phyloP scores from a whole-genome alignment of 2,888 invertebrate genomes.

The Apamea monoglypha region DNA sequence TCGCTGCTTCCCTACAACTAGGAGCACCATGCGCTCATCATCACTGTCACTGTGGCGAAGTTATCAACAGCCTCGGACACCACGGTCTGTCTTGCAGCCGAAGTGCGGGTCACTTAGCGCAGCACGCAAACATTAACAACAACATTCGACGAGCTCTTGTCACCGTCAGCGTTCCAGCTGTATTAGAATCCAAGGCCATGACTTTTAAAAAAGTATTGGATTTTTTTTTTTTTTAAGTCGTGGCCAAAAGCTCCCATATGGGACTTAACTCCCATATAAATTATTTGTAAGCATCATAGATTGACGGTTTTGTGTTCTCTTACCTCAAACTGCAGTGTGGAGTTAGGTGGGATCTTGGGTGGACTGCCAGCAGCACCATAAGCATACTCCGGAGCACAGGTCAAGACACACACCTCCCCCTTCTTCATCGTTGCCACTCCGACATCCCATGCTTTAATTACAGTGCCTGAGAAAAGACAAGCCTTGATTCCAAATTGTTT shows the following conservation, averaged over 20 bases:
- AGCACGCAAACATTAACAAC: too few species aligned
- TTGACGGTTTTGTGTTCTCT: conserved; percentile 41
- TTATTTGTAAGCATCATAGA: not conserved
- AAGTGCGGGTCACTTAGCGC: too few species aligned
- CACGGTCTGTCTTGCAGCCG: too few species aligned
- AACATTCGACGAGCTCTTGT: too few species aligned
- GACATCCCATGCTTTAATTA: conserved; percentile 98
- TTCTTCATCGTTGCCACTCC: conserved; percentile 98
- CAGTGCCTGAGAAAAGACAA: conserved; percentile 89
- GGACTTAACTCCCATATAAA: not conserved
- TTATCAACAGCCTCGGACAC: too few species aligned
- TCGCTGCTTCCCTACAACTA: too few species aligned
- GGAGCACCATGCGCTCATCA: too few species aligned
- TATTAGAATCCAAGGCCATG: too few species aligned
- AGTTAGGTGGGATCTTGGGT: conserved; percentile 96
- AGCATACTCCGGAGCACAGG: conserved; percentile 97
- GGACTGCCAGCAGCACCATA: conserved; percentile 96
- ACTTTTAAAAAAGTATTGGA: too few species aligned
- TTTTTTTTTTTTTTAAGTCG: too few species aligned
- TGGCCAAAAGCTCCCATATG: not conserved
- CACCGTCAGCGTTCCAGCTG: too few species aligned
- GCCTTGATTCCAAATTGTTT: not conserved
- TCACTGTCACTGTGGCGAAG: too few species aligned
- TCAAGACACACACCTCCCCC: conserved; percentile 95
- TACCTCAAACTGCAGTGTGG: conserved; percentile 97